Conservation (phyloP, 2,797 vertebrate species). For the Anabacerthia variegaticeps region DNA sequence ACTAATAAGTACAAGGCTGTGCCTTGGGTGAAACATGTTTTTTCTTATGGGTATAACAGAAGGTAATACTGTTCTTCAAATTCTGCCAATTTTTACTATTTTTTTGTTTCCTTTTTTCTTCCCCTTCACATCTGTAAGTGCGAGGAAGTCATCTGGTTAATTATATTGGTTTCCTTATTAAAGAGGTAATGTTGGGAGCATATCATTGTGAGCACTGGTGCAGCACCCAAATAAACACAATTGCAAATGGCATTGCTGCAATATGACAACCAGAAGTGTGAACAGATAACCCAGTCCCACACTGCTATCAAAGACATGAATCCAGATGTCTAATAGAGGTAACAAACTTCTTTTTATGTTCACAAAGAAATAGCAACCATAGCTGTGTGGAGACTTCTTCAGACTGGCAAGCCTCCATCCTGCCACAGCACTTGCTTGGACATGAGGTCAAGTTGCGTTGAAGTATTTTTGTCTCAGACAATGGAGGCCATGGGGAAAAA, state of each 20-base stretch:
- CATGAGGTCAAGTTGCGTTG: background rate
- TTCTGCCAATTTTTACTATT: background rate
- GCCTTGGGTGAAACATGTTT: background rate
- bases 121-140: background rate
- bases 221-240: background rate
- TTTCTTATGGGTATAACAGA: background rate
- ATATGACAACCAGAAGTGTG: background rate
- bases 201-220: background rate
- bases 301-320: background rate
- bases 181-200: background rate
- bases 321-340: background rate
- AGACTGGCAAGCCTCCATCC: background rate
- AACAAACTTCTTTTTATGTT: background rate
- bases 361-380: background rate
- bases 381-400: background rate
- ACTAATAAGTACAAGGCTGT: constrained; percentile 67
- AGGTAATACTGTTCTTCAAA: background rate
- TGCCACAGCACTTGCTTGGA: background rate
- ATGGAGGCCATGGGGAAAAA: background rate
- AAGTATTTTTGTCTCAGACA: background rate
- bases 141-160: background rate
- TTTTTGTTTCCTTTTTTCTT: background rate
- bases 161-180: background rate
- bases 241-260: too few species aligned
- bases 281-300: background rate